A percentile compares a stretch with the other conserved stretches of the same genome.
Conservation (phyloP, 1,140 invertebrate genomes). For the Papilio glaucus region DNA sequence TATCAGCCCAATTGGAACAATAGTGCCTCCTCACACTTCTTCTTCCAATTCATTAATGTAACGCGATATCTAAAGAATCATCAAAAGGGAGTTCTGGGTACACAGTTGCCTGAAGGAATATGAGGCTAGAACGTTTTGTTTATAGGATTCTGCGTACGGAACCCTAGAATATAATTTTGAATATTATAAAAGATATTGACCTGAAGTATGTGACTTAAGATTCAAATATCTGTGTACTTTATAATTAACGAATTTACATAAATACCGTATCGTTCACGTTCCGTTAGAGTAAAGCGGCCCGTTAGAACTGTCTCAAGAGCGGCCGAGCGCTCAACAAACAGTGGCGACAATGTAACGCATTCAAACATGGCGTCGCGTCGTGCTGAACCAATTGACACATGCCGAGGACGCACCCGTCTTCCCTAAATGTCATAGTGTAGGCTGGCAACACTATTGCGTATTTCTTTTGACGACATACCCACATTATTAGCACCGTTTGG, state of each 20-base stretch:
- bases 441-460: constrained; percentile 39
- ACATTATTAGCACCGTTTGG: constrained; percentile 24
- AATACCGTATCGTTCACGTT: constrained; percentile 18
- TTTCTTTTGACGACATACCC: constrained; percentile 26
- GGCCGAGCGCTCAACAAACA: constrained; percentile 36
- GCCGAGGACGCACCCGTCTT: constrained; percentile 23
- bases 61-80: too few relatives aligned
- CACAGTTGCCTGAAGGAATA: too few relatives aligned
- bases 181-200: too few relatives aligned
- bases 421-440: constrained; percentile 33
- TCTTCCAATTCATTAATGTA: too few relatives aligned
- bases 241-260: constrained; percentile 21
- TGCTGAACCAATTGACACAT: constrained; percentile 49
- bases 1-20: too few relatives aligned
- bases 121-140: too few relatives aligned
- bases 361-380: constrained; percentile 38
- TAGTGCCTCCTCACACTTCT: too few relatives aligned
- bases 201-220: neutral
- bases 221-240: neutral
- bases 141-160: too few relatives aligned
- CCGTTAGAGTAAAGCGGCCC: constrained; percentile 37
- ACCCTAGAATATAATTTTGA: too few relatives aligned
- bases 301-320: constrained; percentile 21
- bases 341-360: constrained; percentile 36
- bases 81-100: too few relatives aligned